A percentile compares a stretch with the other conserved stretches of the same genome.
Conservation (phyloP, 2,888 invertebrate species). For the Drosophila anomalipes region DNA sequence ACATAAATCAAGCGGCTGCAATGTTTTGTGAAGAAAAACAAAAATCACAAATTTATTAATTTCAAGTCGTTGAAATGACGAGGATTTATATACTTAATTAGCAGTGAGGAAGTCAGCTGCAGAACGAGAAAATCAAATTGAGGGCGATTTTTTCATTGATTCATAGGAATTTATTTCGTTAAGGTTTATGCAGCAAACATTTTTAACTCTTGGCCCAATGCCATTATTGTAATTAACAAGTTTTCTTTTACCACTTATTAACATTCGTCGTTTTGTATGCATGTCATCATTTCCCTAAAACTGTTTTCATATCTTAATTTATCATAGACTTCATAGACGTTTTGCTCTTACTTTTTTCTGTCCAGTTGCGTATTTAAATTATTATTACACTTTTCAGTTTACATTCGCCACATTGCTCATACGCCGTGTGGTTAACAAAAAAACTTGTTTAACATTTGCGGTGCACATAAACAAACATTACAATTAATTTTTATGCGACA, state of each 20-base stretch:
- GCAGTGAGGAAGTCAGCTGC: conserved; percentile 34
- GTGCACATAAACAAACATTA: conserved; percentile 80
- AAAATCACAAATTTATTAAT: conserved; percentile 43
- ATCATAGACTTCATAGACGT: neutral
- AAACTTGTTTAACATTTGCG: conserved; percentile 61
- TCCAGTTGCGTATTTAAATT: conserved; percentile 44
- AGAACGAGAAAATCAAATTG: conserved; percentile 11
- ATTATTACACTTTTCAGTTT: conserved; percentile 21
- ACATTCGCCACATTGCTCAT: conserved; percentile 43
- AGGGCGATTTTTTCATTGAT: conserved; percentile 33
- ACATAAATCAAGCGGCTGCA: conserved; percentile 82
- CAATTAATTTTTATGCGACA: conserved; percentile 81
- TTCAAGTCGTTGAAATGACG: conserved; percentile 46
- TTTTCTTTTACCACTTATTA: neutral
- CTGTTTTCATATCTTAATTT: conserved; percentile 34
- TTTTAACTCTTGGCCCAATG: neutral
- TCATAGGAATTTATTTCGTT: conserved; percentile 16
- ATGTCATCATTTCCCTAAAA: neutral
- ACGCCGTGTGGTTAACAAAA: conserved; percentile 39
- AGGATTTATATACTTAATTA: conserved; percentile 66
- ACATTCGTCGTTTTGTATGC: neutral
- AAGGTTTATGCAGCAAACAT: conserved; percentile 2
- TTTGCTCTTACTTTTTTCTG: conserved; percentile 29
- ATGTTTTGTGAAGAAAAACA: conserved; percentile 55
- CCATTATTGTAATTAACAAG: neutral